Percentiles rank a stretch among this genome's conserved stretches.
phyloP scores from a whole-genome alignment of 2,888 invertebrate genomes.

The Drosophila eohydei region DNA sequence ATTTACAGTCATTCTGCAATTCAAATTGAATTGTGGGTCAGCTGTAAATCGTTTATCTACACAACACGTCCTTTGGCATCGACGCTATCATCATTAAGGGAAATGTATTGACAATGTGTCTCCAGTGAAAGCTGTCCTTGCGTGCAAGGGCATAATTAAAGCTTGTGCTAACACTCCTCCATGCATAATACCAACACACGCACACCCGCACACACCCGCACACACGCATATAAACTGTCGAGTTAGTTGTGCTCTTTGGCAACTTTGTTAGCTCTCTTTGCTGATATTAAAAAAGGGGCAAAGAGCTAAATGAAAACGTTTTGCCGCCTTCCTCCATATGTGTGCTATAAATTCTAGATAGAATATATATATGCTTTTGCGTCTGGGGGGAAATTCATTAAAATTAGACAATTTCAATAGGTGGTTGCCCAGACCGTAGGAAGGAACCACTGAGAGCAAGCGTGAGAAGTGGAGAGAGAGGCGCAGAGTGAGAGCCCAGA shows the following conservation, averaged over 20 bases:
- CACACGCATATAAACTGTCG: constrained; percentile 3
- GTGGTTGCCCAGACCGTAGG: constrained; percentile 25
- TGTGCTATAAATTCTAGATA: constrained; percentile 44
- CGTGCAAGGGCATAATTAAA: constrained; percentile 37
- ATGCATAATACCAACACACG: constrained; percentile 3
- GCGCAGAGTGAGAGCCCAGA: constrained; percentile 42
- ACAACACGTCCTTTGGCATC: constrained; percentile 18
- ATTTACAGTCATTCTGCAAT: neutral
- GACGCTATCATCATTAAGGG: neutral
- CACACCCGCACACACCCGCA: constrained; percentile 13
- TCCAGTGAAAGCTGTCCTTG: constrained; percentile 38
- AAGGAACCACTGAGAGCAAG: constrained; percentile 19
- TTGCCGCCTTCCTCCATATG: constrained; percentile 35
- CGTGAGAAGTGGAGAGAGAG: constrained; percentile 18
- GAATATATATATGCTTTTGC: constrained; percentile 23
- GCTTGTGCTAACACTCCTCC: constrained; percentile 8
- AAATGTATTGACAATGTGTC: constrained; percentile 13
- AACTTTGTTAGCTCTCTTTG: constrained; percentile 56
- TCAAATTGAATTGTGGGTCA: constrained; percentile 1
- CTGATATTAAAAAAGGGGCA: constrained; percentile 39
- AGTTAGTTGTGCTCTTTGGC: constrained; percentile 39
- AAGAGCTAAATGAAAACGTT: constrained; percentile 40
- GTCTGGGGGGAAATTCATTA: constrained; percentile 63
- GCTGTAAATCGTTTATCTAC: constrained; percentile 1
- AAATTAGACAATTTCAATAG: constrained; percentile 71